A percentile compares a stretch with the other conserved stretches of the same genome.
Evolutionary conservation across 2,113 vertebrate genomes (phyloP).

Genomic region (Callipepla squamata): DNA sequence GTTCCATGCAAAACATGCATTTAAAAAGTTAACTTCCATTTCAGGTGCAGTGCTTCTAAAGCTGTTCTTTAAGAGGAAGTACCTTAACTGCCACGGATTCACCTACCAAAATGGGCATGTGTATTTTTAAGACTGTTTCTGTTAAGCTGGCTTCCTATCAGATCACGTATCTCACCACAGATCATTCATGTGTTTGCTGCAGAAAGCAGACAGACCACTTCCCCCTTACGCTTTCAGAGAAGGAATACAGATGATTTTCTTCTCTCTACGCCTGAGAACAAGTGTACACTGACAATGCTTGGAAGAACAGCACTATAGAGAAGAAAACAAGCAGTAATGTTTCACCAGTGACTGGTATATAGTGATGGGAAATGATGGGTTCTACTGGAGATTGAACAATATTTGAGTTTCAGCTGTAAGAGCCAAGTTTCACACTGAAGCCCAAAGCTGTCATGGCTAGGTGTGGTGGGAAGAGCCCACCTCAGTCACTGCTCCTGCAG

Average conservation of each 20-base stretch:
- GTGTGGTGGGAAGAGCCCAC: slow-evolving; percentile 3
- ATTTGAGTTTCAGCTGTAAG: slow-evolving; percentile 34
- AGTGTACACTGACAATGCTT: not conserved
- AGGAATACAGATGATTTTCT: not conserved
- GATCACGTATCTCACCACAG: not conserved
- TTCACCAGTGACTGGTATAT: not conserved
- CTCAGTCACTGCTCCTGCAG: not conserved
- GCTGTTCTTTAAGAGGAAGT: not conserved
- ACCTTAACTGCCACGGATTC: not conserved
- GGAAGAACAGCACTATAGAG: not conserved
- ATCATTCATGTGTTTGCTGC: not conserved
- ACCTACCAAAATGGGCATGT: not conserved
- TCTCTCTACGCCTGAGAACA: not conserved
- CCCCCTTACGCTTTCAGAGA: not conserved
- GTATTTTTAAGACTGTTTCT: not conserved
- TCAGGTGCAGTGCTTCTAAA: not conserved
- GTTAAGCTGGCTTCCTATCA: not conserved
- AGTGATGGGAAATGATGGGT: not conserved
- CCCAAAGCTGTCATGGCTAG: not conserved
- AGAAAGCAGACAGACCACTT: not conserved
- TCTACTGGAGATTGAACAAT: not conserved
- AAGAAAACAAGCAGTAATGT: not conserved
- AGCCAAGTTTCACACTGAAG: slow-evolving; percentile 34
- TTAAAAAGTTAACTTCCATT: too few species aligned
- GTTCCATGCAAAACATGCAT: too few species aligned